A percentile compares a stretch with the other conserved stretches of the same genome.
Conservation (phyloP, 1,140 invertebrate genomes). For the Temnothorax longispinosus region DNA sequence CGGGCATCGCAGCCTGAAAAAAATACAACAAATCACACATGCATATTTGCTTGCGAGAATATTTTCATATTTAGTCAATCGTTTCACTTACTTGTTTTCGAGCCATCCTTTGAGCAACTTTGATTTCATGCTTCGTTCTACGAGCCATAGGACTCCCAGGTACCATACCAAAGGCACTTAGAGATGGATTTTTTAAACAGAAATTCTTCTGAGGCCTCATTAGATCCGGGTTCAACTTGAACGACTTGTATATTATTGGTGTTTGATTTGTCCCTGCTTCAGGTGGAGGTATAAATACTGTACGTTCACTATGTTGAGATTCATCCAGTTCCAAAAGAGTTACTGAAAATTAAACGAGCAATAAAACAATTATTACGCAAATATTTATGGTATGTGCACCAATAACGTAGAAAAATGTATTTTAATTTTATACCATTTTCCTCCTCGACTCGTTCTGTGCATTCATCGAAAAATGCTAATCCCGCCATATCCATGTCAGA, state of each 20-base stretch:
- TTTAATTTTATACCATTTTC: constrained; percentile 85
- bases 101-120: constrained; percentile 95
- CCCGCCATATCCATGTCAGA: constrained; percentile 95
- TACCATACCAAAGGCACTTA: constrained; percentile 84
- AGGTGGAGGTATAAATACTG: constrained; percentile 98
- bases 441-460: constrained; percentile 92
- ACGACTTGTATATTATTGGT: constrained; percentile 83
- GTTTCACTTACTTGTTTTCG: constrained; percentile 87
- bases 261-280: constrained; percentile 88
- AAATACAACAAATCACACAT: constrained; percentile 7
- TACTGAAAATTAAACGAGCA: constrained; percentile 65
- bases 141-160: constrained; percentile 96
- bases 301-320: constrained; percentile 93
- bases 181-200: constrained; percentile 79
- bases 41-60: neutral
- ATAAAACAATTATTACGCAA: neutral
- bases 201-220: constrained; percentile 86
- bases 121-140: constrained; percentile 97
- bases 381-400: neutral
- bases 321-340: constrained; percentile 92
- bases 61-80: neutral
- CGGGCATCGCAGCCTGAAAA: constrained; percentile 87
- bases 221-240: constrained; percentile 87
- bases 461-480: constrained; percentile 99
- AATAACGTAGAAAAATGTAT: constrained; percentile 1